Conservation (phyloP, 2,888 invertebrate species). For the Patella pellucida region DNA sequence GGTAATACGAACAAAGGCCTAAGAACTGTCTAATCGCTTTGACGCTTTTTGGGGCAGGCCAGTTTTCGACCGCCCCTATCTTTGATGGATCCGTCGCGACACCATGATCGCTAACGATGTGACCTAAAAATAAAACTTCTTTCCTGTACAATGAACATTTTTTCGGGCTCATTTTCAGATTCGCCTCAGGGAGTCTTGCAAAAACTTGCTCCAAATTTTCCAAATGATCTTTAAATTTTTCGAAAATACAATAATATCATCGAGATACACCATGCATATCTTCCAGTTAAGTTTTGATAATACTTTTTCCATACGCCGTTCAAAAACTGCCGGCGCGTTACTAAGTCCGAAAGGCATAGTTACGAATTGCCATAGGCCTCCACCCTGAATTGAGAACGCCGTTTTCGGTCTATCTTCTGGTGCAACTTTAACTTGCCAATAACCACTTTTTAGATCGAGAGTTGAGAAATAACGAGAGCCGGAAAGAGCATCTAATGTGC, state of each 20-base stretch:
- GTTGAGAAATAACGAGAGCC: neutral
- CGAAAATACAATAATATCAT: conserved; percentile 37
- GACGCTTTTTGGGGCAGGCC: no score
- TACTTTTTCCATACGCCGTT: conserved; percentile 17
- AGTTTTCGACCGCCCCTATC: no score
- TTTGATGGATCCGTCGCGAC: no score
- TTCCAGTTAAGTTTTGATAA: conserved; percentile 22
- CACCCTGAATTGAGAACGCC: conserved; percentile 35
- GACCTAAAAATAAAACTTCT: no score
- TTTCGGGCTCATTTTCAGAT: conserved; percentile 38
- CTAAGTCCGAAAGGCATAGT: conserved; percentile 34
- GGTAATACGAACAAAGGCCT: no score
- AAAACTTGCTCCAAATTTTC: conserved; percentile 30
- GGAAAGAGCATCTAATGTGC: neutral
- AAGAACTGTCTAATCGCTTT: no score
- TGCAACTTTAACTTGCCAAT: neutral
- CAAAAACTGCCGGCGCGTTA: conserved; percentile 22
- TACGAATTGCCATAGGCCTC: conserved; percentile 36
- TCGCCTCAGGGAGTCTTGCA: conserved; percentile 26
- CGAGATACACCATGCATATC: conserved; percentile 35
- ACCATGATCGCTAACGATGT: no score
- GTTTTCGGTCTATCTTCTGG: conserved; percentile 36
- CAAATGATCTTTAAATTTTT: conserved; percentile 30
- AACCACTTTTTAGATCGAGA: neutral
- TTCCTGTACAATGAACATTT: no score